phyloP scores from a whole-genome alignment of 2,113 vertebrate genomes.

The Rissa tridactyla region DNA sequence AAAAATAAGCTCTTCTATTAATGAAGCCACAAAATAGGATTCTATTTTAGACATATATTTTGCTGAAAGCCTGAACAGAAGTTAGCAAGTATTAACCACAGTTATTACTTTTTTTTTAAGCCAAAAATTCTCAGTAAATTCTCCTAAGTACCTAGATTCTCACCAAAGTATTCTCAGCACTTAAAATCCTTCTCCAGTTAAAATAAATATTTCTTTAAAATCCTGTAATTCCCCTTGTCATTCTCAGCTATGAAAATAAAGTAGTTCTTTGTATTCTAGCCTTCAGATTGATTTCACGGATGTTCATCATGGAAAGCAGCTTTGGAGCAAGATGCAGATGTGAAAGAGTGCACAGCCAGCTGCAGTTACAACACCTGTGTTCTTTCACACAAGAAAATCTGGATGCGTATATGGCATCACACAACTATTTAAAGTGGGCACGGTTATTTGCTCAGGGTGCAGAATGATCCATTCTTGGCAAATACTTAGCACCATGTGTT shows the following conservation, averaged over 20 bases:
- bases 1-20: not conserved
- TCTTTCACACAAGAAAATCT: conserved; percentile 66
- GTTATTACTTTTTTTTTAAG: not conserved
- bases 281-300: conserved; percentile 57
- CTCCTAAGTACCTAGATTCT: not conserved
- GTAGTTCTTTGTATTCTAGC: conserved; percentile 42
- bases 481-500: conserved; percentile 30
- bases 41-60: not conserved
- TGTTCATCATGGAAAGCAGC: conserved; percentile 18
- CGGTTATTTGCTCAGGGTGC: conserved; percentile 10
- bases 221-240: conserved; percentile 1
- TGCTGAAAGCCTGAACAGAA: not conserved
- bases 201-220: conserved; percentile 34
- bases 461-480: conserved; percentile 38
- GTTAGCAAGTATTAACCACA: not conserved
- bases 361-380: conserved; percentile 62
- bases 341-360: conserved; percentile 39
- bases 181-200: conserved; percentile 12
- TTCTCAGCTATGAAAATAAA: conserved; percentile 40
- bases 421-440: conserved; percentile 44
- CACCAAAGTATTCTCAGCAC: not conserved
- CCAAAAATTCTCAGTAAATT: not conserved
- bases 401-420: conserved; percentile 18
- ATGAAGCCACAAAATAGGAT: not conserved
- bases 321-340: conserved; percentile 42